Evolutionary conservation across 2,113 vertebrate genomes (phyloP).

Genomic region (Myotis davidii): DNA sequence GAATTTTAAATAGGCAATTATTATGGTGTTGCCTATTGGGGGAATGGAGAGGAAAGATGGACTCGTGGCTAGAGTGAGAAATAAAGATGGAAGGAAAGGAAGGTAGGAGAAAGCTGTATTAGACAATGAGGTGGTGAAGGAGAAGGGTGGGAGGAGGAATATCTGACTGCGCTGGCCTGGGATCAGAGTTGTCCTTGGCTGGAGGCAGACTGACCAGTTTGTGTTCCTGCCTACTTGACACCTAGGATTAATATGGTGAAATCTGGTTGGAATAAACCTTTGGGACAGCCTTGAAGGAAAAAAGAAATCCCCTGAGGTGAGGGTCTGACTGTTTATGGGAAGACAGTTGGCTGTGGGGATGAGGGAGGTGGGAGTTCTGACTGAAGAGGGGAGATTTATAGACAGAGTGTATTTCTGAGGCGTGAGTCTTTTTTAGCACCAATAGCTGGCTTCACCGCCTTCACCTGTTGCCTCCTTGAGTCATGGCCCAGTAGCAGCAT

Average conservation of each 20-base stretch:
- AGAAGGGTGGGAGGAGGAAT: rapidly evolving
- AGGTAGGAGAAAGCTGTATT: neutral
- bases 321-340: slow-evolving; percentile 6
- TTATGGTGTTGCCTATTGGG: neutral
- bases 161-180: neutral
- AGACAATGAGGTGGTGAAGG: neutral
- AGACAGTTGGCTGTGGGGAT: neutral
- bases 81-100: neutral
- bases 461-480: slow-evolving; percentile 63
- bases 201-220: neutral
- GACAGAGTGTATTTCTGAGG: neutral
- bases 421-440: neutral
- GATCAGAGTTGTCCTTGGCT: neutral
- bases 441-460: neutral
- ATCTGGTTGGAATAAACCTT: slow-evolving; percentile 2
- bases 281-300: neutral
- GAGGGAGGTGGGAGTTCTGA: neutral
- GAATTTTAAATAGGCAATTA: neutral
- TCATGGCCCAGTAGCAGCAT: slow-evolving; percentile 32
- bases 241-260: neutral
- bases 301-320: slow-evolving; percentile 18
- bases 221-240: neutral
- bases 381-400: slow-evolving; percentile 25
- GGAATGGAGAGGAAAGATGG: neutral
- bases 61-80: neutral